These are phyloP conservation scores for Eupleurogrammus muticus DNA, from an alignment of 2,797 vertebrate genomes.

Conservation along the genomic window DNA sequence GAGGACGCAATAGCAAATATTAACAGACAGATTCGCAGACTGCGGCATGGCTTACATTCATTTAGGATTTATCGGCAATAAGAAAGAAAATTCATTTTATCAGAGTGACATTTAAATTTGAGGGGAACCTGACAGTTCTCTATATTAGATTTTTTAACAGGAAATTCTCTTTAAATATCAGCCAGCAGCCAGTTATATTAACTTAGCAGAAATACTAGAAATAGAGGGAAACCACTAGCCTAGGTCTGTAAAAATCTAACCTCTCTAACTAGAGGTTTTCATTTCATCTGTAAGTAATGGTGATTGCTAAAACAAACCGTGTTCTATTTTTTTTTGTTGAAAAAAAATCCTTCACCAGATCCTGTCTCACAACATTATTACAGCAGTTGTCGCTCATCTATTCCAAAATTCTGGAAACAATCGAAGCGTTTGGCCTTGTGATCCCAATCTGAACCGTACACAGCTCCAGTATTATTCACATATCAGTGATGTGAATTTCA, in stretches of 20 bases:
- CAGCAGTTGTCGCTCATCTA: background rate
- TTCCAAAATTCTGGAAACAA: constrained; percentile 9
- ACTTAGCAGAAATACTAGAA: background rate
- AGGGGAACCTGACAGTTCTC: too few species aligned
- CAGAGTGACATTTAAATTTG: too few species aligned
- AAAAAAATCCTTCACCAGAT: background rate
- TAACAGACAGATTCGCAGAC: background rate
- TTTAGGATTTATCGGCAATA: background rate
- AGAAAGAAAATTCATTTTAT: background rate
- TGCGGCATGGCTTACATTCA: background rate
- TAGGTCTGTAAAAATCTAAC: too few species aligned
- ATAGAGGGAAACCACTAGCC: too few species aligned
- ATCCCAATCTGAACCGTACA: constrained; percentile 13
- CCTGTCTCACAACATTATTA: background rate
- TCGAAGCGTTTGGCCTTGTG: background rate
- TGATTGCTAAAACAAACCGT: too few species aligned
- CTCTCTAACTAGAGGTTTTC: too few species aligned
- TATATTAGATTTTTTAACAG: too few species aligned
- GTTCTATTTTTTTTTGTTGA: too few species aligned
- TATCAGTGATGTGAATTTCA: constrained; percentile 3
- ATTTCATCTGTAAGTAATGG: too few species aligned
- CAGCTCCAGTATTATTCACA: constrained; percentile 4
- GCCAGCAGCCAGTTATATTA: too few species aligned
- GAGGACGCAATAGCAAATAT: background rate
- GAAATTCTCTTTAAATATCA: too few species aligned